Base-by-base conservation (phyloP, 2,797 vertebrate species). In the Myotis daubentonii region DNA sequence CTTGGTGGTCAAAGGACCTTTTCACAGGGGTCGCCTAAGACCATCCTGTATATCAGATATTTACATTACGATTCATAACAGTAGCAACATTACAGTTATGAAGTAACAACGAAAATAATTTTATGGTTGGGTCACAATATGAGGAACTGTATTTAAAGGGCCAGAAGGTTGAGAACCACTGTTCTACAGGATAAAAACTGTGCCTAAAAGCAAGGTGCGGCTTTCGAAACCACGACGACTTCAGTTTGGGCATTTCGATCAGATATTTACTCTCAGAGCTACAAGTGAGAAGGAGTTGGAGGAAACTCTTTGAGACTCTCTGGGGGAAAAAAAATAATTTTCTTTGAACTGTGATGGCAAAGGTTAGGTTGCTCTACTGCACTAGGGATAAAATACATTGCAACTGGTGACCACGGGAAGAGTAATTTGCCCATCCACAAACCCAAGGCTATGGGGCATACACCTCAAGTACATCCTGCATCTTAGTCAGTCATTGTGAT, bases 221-320 rank as follows among this genome's bases (percentile, higher is more conserved):
- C 62, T 89, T 95, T 94, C 10, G 15, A 96, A 93, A 78, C 4
- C 47, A 25, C 7, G 2, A 8, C 49, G 23, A 86, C n/a, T 80
- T 92, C 74, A 79, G 22, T 47, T 62, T 87, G 55, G 36, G 15
- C 71, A 22, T 74, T 76, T 71, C 22, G 22, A 90, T 79, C 71
- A n/a, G 38, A 74, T 78, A 49, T 91, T 76, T 81, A 20, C 41
- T 91, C 84, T 80, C 53, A 36, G 60, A 70, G 15, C 62, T 82
- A 49, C 23, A 66, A 71, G 30, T 22, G 66, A 44, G 49, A 78
- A 89, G 12, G 4, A 79, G 38, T 25, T 53, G 28, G 16, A 72
- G 68, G 16, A 93, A 90, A 84, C n/a, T 51, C 79, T 86, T 83
- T 70, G 51, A 80, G 25, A 72, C 36, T 25, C 16, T 91, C 72